phyloP scores from a whole-genome alignment of 2,113 vertebrate genomes.

The Pseudopipra pipra region DNA sequence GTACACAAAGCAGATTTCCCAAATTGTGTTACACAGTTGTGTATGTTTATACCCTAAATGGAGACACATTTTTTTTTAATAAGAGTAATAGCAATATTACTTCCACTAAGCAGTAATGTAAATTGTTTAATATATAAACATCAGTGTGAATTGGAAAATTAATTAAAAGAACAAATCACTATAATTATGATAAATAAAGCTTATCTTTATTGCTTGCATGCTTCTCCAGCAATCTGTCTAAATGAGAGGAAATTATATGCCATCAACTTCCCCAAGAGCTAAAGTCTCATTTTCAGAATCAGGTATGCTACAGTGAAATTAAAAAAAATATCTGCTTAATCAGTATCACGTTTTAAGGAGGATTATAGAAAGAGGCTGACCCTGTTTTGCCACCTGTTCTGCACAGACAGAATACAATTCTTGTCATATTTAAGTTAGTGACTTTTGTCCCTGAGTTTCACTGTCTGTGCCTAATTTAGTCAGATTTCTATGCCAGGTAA shows the following conservation, averaged over 20 bases:
- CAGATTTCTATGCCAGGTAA: background rate
- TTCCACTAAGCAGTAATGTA: constrained; percentile 29
- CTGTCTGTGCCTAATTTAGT: background rate
- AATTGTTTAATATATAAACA: constrained; percentile 65
- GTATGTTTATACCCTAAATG: background rate
- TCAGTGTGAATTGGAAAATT: constrained; percentile 53
- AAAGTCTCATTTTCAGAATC: constrained; percentile 46
- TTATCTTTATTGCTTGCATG: constrained; percentile 62
- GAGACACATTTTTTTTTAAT: background rate
- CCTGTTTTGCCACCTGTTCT: background rate
- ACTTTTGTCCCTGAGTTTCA: background rate
- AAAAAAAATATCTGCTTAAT: background rate
- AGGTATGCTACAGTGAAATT: constrained; percentile 1
- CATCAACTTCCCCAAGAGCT: constrained; percentile 51
- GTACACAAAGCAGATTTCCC: background rate
- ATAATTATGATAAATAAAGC: constrained; percentile 65
- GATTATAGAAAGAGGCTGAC: background rate
- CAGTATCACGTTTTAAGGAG: background rate
- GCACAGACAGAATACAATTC: background rate
- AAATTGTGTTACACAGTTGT: background rate
- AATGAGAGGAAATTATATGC: constrained; percentile 65
- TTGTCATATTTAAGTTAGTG: background rate
- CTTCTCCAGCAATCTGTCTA: constrained; percentile 59
- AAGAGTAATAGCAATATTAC: constrained; percentile 35
- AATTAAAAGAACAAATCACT: constrained; percentile 65